Conservation (phyloP, 35 echinoderm and acorn worm genomes). For the Hemicentrotus pulcherrimus region DNA sequence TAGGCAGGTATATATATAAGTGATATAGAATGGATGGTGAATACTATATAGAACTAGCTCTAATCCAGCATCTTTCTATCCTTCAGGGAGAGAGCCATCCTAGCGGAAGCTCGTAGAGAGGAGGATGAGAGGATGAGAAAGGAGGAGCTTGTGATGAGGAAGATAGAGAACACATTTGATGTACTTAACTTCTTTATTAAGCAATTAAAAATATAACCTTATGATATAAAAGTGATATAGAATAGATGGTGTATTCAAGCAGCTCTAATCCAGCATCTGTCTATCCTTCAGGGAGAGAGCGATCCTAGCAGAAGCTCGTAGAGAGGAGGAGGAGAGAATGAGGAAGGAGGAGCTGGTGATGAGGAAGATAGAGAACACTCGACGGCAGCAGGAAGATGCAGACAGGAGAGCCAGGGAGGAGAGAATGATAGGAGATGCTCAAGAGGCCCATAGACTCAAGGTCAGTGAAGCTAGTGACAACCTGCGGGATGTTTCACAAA, state of each 20-base stretch:
- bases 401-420: constrained; percentile 44
- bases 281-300: constrained; percentile 56
- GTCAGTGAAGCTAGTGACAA: not conserved
- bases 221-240: no score
- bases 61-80: not conserved
- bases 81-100: constrained; percentile 58
- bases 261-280: not conserved
- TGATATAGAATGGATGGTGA: no score
- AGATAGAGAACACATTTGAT: constrained; percentile 51
- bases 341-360: constrained; percentile 61
- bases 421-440: constrained; percentile 26
- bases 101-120: constrained; percentile 45
- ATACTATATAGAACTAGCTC: no score
- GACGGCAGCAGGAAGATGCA: constrained; percentile 32
- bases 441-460: constrained; percentile 70
- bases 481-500: not conserved
- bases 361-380: constrained; percentile 65
- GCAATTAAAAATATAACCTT: no score
- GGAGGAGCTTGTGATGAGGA: constrained; percentile 58
- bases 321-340: constrained; percentile 63
- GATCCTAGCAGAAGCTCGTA: constrained; percentile 42
- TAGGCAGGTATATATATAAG: no score
- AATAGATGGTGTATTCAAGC: not conserved
- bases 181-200: no score
- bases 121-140: constrained; percentile 65